These are phyloP conservation scores for Nerophis ophidion DNA, from an alignment of 2,113 vertebrate genomes.

Conservation along the genomic window DNA sequence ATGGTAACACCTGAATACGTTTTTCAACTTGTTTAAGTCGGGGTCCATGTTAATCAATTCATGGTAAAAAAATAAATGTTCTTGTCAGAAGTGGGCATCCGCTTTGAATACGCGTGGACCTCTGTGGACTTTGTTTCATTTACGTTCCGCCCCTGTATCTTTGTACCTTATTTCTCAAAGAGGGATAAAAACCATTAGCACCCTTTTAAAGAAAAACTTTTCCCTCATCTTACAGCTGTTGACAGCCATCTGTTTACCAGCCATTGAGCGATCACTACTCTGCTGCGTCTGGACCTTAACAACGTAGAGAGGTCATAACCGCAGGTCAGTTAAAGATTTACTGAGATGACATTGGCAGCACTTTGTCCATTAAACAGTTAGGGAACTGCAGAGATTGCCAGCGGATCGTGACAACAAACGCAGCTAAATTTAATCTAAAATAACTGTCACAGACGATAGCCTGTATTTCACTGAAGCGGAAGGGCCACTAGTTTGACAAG, in stretches of 20 bases:
- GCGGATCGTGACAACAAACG: background rate
- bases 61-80: no score
- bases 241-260: slow-evolving; percentile 14
- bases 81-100: no score
- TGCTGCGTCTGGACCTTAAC: background rate
- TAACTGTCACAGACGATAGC: no score
- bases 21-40: no score
- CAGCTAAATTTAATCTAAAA: no score
- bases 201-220: background rate
- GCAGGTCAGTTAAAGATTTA: slow-evolving; percentile 24
- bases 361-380: slow-evolving; percentile 31
- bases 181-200: background rate
- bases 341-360: slow-evolving; percentile 7
- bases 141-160: no score
- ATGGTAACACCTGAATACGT: no score
- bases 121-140: no score
- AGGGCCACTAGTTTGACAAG: no score
- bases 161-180: background rate
- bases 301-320: slow-evolving; percentile 11
- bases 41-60: no score
- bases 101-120: no score
- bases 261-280: slow-evolving; percentile 4
- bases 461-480: no score
- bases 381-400: slow-evolving; percentile 23
- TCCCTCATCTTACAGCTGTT: background rate